These are phyloP conservation scores for Erebia aethiops DNA, from an alignment of 2,888 invertebrate species.

Conservation along the genomic window DNA sequence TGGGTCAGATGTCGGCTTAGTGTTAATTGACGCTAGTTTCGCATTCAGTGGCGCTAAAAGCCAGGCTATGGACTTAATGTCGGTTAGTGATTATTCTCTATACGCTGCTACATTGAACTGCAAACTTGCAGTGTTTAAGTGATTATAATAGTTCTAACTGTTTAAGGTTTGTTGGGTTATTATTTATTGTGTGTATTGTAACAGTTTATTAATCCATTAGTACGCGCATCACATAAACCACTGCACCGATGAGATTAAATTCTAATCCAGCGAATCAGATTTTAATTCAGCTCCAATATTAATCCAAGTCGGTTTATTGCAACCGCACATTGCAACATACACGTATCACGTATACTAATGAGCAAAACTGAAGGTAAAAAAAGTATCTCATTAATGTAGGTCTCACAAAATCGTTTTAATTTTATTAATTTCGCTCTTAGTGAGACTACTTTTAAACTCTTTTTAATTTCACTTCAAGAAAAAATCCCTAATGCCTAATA, in stretches of 20 bases:
- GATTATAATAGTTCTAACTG: not conserved
- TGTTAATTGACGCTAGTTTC: constrained; percentile 58
- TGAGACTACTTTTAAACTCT: not conserved
- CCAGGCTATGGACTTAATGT: constrained; percentile 10
- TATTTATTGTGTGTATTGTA: too few relatives aligned
- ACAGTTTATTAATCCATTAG: too few relatives aligned
- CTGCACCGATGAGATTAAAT: too few relatives aligned
- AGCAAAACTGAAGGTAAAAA: not conserved
- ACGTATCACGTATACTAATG: too few relatives aligned
- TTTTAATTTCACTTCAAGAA: not conserved
- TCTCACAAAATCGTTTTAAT: not conserved
- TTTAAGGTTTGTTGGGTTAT: not conserved
- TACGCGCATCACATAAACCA: too few relatives aligned
- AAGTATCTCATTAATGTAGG: too few relatives aligned
- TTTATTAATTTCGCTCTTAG: too few relatives aligned
- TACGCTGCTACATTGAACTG: not conserved
- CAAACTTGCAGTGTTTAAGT: not conserved
- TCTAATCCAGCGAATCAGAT: too few relatives aligned
- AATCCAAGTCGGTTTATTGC: not conserved
- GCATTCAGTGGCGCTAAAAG: constrained; percentile 31
- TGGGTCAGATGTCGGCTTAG: constrained; percentile 43
- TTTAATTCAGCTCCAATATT: too few relatives aligned
- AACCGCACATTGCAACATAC: too few relatives aligned
- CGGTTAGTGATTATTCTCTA: constrained; percentile 17
- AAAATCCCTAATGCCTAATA: not conserved